Conservation (phyloP, 2,888 invertebrate species). For the Drosophila kambysellisi region DNA sequence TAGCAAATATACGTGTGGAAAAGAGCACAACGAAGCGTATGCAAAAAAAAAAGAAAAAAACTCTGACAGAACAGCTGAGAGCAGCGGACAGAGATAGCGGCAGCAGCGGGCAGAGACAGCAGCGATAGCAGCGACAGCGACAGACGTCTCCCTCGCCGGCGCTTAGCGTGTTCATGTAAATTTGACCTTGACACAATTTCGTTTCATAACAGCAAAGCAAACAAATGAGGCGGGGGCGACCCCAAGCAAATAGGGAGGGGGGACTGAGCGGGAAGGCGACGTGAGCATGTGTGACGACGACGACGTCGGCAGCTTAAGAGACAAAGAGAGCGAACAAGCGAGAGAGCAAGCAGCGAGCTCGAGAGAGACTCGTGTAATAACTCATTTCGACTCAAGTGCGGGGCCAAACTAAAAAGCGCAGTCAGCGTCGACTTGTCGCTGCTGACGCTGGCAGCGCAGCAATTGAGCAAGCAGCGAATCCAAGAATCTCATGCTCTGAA, state of each 20-base stretch:
- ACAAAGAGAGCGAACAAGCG: constrained; percentile 16
- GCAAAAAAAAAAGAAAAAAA: constrained; percentile 45
- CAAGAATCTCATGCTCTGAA: constrained; percentile 77
- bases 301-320: constrained; percentile 16
- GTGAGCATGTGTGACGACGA: constrained; percentile 50
- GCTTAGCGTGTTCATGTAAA: constrained; percentile 82
- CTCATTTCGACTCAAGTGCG: constrained; percentile 69
- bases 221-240: constrained; percentile 68
- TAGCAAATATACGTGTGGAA: constrained; percentile 37
- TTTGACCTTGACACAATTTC: constrained; percentile 83
- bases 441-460: constrained; percentile 11
- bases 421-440: constrained; percentile 22
- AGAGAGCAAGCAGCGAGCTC: constrained; percentile 13
- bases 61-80: constrained; percentile 58
- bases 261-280: constrained; percentile 6
- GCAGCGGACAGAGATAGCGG: background rate
- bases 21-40: constrained; percentile 57
- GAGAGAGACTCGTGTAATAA: constrained; percentile 69
- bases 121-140: background rate
- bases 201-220: constrained; percentile 79
- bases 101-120: constrained; percentile 2
- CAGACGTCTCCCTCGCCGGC: constrained; percentile 45
- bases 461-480: constrained; percentile 29
- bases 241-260: constrained; percentile 22
- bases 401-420: constrained; percentile 60